A percentile compares a stretch with the other conserved stretches of the same genome.
Conservation (phyloP, 2,888 invertebrate genomes). For the Pomacea canaliculata region DNA sequence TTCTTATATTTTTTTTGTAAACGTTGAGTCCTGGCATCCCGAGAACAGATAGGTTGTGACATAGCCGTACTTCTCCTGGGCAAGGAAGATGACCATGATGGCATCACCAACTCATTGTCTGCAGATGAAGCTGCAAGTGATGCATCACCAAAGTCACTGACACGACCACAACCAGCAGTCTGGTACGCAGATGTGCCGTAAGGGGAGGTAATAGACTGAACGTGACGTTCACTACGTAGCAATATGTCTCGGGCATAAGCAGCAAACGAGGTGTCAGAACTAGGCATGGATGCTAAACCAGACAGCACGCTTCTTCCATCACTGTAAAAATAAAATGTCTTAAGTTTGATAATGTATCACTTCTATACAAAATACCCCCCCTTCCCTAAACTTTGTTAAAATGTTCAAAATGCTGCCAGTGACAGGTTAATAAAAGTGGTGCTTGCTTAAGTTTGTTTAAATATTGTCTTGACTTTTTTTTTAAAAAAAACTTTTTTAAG, state of each 20-base stretch:
- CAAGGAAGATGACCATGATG: conserved; percentile 5
- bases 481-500: no score
- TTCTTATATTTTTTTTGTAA: conserved; percentile 6
- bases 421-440: no score
- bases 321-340: not conserved
- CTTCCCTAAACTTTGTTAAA: no score
- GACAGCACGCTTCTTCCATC: not conserved
- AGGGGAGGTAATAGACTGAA: conserved; percentile 21
- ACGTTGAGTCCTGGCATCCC: conserved; percentile 31
- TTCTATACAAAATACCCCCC: no score
- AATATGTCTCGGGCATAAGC: conserved; percentile 52
- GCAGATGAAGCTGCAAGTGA: not conserved
- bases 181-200: conserved; percentile 10
- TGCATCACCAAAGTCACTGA: not conserved
- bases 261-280: conserved; percentile 42
- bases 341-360: not conserved
- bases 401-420: no score
- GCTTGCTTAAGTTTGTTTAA: no score
- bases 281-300: conserved; percentile 30
- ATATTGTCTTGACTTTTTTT: no score
- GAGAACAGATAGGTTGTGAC: conserved; percentile 34
- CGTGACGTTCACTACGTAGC: conserved; percentile 41
- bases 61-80: conserved; percentile 5
- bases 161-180: not conserved
- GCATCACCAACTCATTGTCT: conserved; percentile 19